Conservation (phyloP, 2,888 invertebrate species). For the Lasioglossum villosulum region DNA sequence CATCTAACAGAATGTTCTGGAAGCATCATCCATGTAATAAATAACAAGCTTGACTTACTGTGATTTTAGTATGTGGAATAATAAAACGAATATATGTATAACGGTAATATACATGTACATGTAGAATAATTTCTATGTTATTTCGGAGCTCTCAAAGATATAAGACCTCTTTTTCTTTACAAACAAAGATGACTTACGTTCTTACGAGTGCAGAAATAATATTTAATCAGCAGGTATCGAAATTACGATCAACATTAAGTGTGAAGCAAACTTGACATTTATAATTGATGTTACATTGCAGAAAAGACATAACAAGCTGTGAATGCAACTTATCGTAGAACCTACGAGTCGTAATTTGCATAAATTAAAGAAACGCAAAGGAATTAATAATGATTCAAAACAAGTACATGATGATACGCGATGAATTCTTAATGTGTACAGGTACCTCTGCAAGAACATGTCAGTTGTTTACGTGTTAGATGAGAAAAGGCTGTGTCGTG, state of each 20-base stretch:
- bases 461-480: conserved; percentile 50
- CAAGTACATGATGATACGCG: conserved; percentile 36
- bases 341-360: conserved; percentile 26
- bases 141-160: conserved; percentile 52
- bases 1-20: conserved; percentile 40
- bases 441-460: conserved; percentile 60
- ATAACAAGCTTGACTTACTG: conserved; percentile 37
- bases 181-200: conserved; percentile 8
- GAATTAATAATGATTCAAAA: conserved; percentile 10
- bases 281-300: conserved; percentile 39
- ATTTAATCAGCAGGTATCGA: conserved; percentile 19
- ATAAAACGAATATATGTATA: conserved; percentile 19
- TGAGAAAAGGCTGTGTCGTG: conserved; percentile 36
- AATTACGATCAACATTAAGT: conserved; percentile 31
- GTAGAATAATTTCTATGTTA: conserved; percentile 14
- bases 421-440: conserved; percentile 69
- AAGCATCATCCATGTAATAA: conserved; percentile 43
- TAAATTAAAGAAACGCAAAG: conserved; percentile 12
- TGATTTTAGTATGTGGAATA: conserved; percentile 34
- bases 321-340: conserved; percentile 45
- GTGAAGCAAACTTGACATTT: conserved; percentile 45
- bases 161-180: not conserved
- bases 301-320: conserved; percentile 55
- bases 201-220: conserved; percentile 32
- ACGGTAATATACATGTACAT: not conserved